phyloP scores from a whole-genome alignment of 2,113 vertebrate species.

The Larimichthys polyactis region DNA sequence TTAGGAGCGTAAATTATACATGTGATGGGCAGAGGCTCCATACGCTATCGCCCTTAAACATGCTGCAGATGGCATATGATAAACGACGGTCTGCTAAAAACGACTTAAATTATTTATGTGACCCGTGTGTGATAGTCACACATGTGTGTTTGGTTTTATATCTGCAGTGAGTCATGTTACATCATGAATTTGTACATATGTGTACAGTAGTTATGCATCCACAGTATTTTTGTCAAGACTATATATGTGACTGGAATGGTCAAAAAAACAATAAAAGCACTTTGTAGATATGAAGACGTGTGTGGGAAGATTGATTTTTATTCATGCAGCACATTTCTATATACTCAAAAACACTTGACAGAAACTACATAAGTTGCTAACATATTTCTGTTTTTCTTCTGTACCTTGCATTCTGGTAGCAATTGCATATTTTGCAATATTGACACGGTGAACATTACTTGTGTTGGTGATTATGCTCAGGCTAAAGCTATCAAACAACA shows the following conservation, averaged over 20 bases:
- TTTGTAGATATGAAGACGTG: slow-evolving; percentile 11
- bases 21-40: slow-evolving; percentile 56
- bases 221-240: slow-evolving; percentile 25
- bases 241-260: not conserved
- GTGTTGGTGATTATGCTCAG: too few relatives aligned
- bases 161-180: not conserved
- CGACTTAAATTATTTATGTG: slow-evolving; percentile 20
- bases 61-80: slow-evolving; percentile 75
- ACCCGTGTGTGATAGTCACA: slow-evolving; percentile 26
- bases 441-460: too few relatives aligned
- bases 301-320: not conserved
- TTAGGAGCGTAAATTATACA: slow-evolving; percentile 81
- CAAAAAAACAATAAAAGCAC: slow-evolving; percentile 33
- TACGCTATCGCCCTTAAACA: slow-evolving; percentile 56
- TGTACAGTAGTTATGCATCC: slow-evolving; percentile 18
- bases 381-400: not conserved
- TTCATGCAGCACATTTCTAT: not conserved
- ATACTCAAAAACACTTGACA: not conserved
- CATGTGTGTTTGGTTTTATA: slow-evolving; percentile 1
- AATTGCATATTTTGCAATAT: too few relatives aligned
- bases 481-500: too few relatives aligned
- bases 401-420: too few relatives aligned
- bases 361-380: too few relatives aligned
- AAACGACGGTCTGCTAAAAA: slow-evolving; percentile 54
- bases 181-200: slow-evolving; percentile 32